These are phyloP conservation scores for Tricholaema leucomelas DNA, from an alignment of 2,113 vertebrate genomes.

Conservation along the genomic window DNA sequence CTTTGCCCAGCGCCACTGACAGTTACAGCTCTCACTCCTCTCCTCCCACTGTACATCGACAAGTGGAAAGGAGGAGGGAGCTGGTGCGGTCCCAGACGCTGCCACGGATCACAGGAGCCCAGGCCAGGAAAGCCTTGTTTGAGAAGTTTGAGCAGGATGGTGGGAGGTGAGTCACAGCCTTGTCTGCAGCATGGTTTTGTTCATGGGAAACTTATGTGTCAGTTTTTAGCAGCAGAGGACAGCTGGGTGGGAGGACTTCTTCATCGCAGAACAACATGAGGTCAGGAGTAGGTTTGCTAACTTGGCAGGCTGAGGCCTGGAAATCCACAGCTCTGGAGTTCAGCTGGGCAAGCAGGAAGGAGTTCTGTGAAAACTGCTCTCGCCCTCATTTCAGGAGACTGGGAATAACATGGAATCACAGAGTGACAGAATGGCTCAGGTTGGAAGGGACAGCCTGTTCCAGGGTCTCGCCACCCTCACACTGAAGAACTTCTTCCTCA, in stretches of 20 bases:
- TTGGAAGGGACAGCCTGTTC: too few species aligned
- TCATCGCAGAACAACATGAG: background rate
- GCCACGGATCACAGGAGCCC: conserved; percentile 76
- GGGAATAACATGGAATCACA: background rate
- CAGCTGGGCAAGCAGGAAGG: background rate
- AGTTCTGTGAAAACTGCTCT: background rate
- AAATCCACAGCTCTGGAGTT: background rate
- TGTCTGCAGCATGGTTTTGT: background rate
- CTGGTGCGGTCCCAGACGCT: conserved; percentile 85
- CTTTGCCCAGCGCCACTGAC: conserved; percentile 45
- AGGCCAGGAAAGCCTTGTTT: conserved; percentile 85
- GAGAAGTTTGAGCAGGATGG: conserved; percentile 87
- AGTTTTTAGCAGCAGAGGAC: background rate
- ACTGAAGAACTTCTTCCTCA: too few species aligned
- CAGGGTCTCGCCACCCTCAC: too few species aligned
- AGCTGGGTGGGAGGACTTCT: background rate
- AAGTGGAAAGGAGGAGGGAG: conserved; percentile 82
- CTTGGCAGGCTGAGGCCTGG: background rate
- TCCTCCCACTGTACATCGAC: conserved; percentile 48
- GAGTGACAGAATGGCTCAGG: too few species aligned
- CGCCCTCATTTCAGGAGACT: background rate
- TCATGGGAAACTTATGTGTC: background rate
- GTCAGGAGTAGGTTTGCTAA: background rate
- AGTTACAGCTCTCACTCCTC: conserved; percentile 52
- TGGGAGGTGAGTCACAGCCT: conserved; percentile 73